Evolutionary conservation across 2,797 vertebrate species (phyloP).

Genomic region (Sciaenops ocellatus): DNA sequence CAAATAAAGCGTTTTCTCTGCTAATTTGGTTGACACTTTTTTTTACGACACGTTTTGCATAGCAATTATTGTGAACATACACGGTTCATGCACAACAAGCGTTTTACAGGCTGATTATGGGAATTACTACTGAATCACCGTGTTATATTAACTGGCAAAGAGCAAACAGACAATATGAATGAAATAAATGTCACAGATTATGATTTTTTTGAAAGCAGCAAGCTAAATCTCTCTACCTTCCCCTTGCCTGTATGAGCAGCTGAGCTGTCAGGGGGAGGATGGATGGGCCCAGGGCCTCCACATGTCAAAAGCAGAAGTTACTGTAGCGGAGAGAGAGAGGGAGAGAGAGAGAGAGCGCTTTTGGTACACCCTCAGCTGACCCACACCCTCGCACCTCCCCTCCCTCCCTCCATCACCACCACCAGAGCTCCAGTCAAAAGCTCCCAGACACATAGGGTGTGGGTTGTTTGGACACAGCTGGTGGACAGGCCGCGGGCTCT

Average conservation of each 20-base stretch:
- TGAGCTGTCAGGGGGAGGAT: conserved; percentile 61
- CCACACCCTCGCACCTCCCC: conserved; percentile 25
- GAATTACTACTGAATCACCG: conserved; percentile 10
- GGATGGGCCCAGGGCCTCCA: conserved; percentile 56
- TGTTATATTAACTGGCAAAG: conserved; percentile 7
- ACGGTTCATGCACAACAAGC: background rate
- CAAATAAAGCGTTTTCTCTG: background rate
- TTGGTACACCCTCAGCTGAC: conserved; percentile 66
- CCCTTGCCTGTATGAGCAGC: conserved; percentile 34
- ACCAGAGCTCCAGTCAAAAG: conserved; percentile 31
- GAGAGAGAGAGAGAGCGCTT: conserved; percentile 31
- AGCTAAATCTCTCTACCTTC: conserved; percentile 41
- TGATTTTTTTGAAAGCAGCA: conserved; percentile 29
- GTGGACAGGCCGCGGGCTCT: conserved; percentile 55
- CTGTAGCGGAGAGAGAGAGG: conserved; percentile 65
- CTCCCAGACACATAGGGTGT: conserved; percentile 52
- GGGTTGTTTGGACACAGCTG: conserved; percentile 74
- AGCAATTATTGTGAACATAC: background rate
- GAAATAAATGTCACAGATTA: conserved; percentile 35
- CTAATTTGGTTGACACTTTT: background rate
- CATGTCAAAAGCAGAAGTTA: conserved; percentile 73
- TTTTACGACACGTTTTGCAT: no score
- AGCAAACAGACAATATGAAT: conserved; percentile 26
- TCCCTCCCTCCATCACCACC: conserved; percentile 11
- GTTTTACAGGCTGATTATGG: background rate